phyloP scores from a whole-genome alignment of 2,797 vertebrate species.

The Hydrocynus forskahlii region DNA sequence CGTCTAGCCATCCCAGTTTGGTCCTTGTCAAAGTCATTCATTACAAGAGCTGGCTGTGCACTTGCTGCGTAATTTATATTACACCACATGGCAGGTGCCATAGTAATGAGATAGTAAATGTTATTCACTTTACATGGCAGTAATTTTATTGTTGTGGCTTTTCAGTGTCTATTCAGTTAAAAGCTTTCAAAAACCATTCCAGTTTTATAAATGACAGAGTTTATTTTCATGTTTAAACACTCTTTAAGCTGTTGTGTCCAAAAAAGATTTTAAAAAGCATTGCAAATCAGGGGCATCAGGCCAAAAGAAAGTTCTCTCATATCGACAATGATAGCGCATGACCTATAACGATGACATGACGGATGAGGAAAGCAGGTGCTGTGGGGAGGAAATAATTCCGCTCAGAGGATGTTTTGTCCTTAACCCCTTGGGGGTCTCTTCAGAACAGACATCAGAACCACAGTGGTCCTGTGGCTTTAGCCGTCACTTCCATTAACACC shows the following conservation, averaged over 20 bases:
- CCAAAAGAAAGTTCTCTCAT: conserved; percentile 24
- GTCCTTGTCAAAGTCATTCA: too few species aligned
- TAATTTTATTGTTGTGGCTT: too few species aligned
- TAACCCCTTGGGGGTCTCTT: conserved; percentile 61
- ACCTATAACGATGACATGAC: conserved; percentile 53
- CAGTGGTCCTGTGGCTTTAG: conserved; percentile 42
- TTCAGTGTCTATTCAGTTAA: too few species aligned
- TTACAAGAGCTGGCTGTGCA: too few species aligned
- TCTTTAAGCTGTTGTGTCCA: neutral
- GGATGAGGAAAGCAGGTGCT: conserved; percentile 66
- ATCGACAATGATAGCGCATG: conserved; percentile 38
- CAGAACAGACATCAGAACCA: conserved; percentile 53
- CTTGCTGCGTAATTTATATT: too few species aligned
- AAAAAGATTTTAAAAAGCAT: neutral
- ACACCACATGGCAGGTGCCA: too few species aligned
- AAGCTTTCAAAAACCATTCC: too few species aligned
- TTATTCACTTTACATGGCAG: too few species aligned
- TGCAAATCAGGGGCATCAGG: neutral
- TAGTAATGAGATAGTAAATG: too few species aligned
- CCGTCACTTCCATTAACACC: conserved; percentile 60
- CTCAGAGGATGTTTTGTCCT: conserved; percentile 71
- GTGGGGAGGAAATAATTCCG: conserved; percentile 67
- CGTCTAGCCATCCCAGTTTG: too few species aligned
- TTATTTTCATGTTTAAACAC: too few species aligned
- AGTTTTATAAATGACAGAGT: too few species aligned